Percentiles rank a stretch among this genome's conserved stretches.
These are phyloP conservation scores for Sceliomorpha sp. DNA, from an alignment of 2,888 invertebrate genomes.

Conservation along the genomic window DNA sequence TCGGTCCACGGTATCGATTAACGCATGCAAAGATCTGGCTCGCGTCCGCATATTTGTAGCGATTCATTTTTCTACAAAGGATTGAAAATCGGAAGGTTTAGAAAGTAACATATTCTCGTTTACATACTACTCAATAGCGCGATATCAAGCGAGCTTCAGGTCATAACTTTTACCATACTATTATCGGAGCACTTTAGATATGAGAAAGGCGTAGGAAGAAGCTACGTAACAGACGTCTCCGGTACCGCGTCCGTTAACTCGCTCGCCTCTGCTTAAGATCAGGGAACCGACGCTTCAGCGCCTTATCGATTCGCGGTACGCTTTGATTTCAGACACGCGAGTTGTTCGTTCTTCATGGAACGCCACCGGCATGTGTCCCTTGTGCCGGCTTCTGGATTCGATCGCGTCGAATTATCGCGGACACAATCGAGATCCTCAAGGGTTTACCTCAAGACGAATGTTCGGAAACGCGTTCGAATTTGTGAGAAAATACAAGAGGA, in stretches of 20 bases:
- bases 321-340: constrained; percentile 67
- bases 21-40: too few relatives aligned
- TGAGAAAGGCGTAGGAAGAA: constrained; percentile 22
- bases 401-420: constrained; percentile 45
- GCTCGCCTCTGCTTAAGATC: constrained; percentile 55
- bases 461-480: constrained; percentile 37
- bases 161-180: constrained; percentile 38
- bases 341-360: constrained; percentile 67
- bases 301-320: constrained; percentile 68
- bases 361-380: constrained; percentile 54
- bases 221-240: constrained; percentile 35
- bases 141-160: constrained; percentile 3
- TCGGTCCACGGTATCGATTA: too few relatives aligned
- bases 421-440: constrained; percentile 59
- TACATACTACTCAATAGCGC: too few relatives aligned
- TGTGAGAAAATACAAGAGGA: constrained; percentile 17
- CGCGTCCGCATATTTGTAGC: too few relatives aligned
- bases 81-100: too few relatives aligned
- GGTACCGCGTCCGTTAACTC: constrained; percentile 31
- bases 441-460: constrained; percentile 41
- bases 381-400: constrained; percentile 54
- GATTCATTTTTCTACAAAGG: too few relatives aligned
- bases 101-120: too few relatives aligned
- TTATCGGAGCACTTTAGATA: constrained; percentile 58
- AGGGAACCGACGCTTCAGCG: constrained; percentile 32